Evolutionary conservation across 2,888 invertebrate species (phyloP), one percentile per base, ranked within the genome.

Genomic region (Ptychoptera contaminata): DNA sequence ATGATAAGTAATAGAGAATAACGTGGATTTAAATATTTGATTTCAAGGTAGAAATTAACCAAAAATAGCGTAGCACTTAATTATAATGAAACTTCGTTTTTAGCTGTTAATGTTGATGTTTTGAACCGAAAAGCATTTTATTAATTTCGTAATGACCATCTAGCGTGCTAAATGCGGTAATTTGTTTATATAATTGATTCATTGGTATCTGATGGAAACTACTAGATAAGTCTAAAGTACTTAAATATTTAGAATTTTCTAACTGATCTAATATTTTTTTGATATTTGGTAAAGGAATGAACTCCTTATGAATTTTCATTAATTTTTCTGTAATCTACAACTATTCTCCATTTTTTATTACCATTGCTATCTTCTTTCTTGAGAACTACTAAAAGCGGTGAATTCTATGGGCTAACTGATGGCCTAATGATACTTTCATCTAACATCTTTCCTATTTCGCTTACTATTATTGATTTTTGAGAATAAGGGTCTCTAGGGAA

Each of bases 131-230:
- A 8, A 38, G n/a, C 8, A 38, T 16, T 2, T 39, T 23, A 29
- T 39, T 16, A 23, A 39, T 29, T 5, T 39, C 23, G 39, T 30
- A 39, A 29, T 39, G 39, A n/a, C 39, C 39, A 16, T n/a, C n/a
- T n/a, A n/a, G n/a, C n/a, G n/a, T n/a, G n/a, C n/a, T n/a, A n/a
- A n/a, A n/a, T n/a, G n/a, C n/a, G n/a, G n/a, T n/a, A n/a, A n/a
- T n/a, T n/a, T n/a, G n/a, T n/a, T n/a, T n/a, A n/a, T n/a, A n/a
- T n/a, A n/a, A n/a, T n/a, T n/a, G n/a, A n/a, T n/a, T n/a, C n/a
- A n/a, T n/a, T n/a, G n/a, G n/a, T 10, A 62, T 56, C 51, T 63
- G 61, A 47, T 62, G 60, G 48, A 58, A 63, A 1, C 61, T 61
- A 5, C 52, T 52, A 2, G 60, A 54, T 30, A 63, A 44, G 48